Evolutionary conservation across 2,113 vertebrate species (phyloP), one percentile per base, ranked within the genome.

Genomic region (Acrocephalus kingi): DNA sequence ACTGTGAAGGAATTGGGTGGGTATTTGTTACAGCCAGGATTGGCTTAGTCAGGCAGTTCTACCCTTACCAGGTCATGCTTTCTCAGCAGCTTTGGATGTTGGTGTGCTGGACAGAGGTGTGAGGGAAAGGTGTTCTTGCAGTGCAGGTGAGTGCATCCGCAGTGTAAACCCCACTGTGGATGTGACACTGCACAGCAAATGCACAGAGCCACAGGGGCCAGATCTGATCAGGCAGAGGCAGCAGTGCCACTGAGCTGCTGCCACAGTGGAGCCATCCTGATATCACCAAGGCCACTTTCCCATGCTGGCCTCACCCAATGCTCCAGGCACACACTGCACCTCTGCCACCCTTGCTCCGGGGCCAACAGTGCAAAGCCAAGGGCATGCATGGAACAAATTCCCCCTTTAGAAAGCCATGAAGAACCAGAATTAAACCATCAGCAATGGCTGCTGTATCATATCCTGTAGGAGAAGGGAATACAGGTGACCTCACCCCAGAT

Each of bases 111-210:
- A 16, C 9, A n/a, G 63, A 16, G 20, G 17, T 6, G 27, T 22
- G 35, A 56, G 76, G 45, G 43, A 20, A 54, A 10, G 23, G 6
- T 45, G 20, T 28, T 83, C 33, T 61, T 71, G 30, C 49, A 5
- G 67, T 3, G 28, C 19, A 31, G 10, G 4, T 6, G 16, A 18
- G 12, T 3, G n/a, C 27, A 7, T 6, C 28, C 0, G 0, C 33
- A 33, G 66, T 5, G 39, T 62, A 37, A 11, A 35, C 19, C 41
- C 41, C 28, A 2, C 37, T 11, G 64, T 10, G 82, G 52, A 2
- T 21, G 15, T 61, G 77, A 37, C n/a, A 4, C 1, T 14, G 77
- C 67, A 9, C 33, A 51, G 4, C 20, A n/a, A 24, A 18, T 0
- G 0, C 37, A 15, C 10, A 6, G 59, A 41, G 52, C 55, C 23